Base-by-base conservation (phyloP, 2,113 vertebrate genomes). In the Ceyx cyanopectus region DNA sequence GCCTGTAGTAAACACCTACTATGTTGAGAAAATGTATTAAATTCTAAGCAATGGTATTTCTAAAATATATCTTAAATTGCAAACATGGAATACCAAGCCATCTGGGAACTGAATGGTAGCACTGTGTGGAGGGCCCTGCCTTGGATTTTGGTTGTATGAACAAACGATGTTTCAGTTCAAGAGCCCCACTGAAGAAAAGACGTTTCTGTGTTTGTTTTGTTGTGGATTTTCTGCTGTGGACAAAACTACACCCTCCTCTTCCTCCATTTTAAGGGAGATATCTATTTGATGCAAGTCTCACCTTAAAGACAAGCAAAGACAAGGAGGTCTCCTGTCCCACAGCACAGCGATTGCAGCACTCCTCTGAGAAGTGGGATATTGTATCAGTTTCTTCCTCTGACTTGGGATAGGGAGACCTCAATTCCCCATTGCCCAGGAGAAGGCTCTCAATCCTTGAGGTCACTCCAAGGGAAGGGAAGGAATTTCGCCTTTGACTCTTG, bases 41-140 rank as follows among this genome's bases (percentile, higher is more conserved):
- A 93, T 92, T 57, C 81, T 75, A 86, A 75, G 68, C 19, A 57
- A 77, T 56, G 17, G 6, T 81, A 84, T 95, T 89, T 91, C 80
- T 95, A 78, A 93, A 89, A 76, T 82, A 23, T 22, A 60, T 65
- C 15, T 79, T 85, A 15, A 72, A 82, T 53, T 63, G 34, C 60
- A 85, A 78, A 85, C 2, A 3, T 84, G 66, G 66, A 81, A 43
- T 85, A 75, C 13, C 34, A 63, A 85, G 26, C 53, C 61, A 66
- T 60, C 40, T 81, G 87, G 67, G 54, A 85, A 50, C 45, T 81
- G 53, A 85, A 79, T 12, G 2, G 56, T 65, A 88, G 58, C 37
- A 37, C 62, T 60, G 22, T 58, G 53, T 45, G 27, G 74, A 76
- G 41, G 50, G 40, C 37, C 22, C 22, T 66, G 65, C 43, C 40